Evolutionary conservation across 1,140 invertebrate genomes (phyloP), one percentile per base, ranked within the genome.

Genomic region (Cotesia typhae): DNA sequence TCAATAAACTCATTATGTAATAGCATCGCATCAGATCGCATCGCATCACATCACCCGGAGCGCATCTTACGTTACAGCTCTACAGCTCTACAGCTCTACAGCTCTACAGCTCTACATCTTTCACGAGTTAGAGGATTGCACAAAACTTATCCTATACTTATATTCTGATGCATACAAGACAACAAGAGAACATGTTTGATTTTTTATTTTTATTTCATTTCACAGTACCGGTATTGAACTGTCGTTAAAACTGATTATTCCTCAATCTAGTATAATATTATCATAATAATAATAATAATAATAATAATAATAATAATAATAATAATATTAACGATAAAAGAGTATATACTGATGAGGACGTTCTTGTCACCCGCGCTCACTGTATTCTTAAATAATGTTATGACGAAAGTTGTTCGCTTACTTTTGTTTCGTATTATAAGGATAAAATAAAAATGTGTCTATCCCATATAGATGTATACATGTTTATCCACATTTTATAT

Each of bases 1-100:
- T 84, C 84, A 84, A 85, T 83, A 80, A 84, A 81, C 76, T 81
- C 55, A 76, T 84, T 82, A 81, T 74, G 82, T 82, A 84, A 82
- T 77, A 76, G 28, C 28, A 28, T 80, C 79, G 81, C 78, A 69
- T 80, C 67, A 20, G 53, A 80, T 83, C 79, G 74, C 77, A 28
- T 80, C 79, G 81, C 78, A 69, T 80, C 67, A 20, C 67, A 80
- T 83, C 79, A 75, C 78, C 41, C 75, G 78, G 77, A 72, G 72
- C 73, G 72, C 80, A 77, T 82, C 81, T 81, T 78, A 83, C 80
- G 79, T 83, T 81, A 73, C 79, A 78, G 76, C 72, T 76, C 76
- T 75, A 80, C 79, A 78, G 76, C 72, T 76, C 76, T 75, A 80
- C 78, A 82, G 80, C 14, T 14, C 14, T 81, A 73, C 79, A 78